Evolutionary conservation across 2,797 vertebrate genomes (phyloP).

Genomic region (Lates japonicus): DNA sequence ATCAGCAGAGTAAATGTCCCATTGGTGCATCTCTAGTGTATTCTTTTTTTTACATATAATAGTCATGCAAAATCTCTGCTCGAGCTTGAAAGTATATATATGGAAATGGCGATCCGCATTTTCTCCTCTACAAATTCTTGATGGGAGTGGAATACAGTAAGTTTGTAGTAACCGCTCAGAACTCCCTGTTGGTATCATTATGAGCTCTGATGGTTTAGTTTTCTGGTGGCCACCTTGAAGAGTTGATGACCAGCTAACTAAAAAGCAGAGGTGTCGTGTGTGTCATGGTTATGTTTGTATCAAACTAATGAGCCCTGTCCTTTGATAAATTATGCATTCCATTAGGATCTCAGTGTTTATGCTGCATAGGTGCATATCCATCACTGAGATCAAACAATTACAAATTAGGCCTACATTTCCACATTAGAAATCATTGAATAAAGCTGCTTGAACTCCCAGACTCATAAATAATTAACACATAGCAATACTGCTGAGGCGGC

Average conservation of each 20-base stretch:
- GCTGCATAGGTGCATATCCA: slow-evolving; percentile 29
- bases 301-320: neutral
- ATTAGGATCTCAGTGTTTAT: slow-evolving; percentile 27
- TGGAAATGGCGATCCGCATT: neutral
- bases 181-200: neutral
- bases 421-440: slow-evolving; percentile 53
- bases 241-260: neutral
- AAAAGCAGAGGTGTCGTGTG: slow-evolving; percentile 1
- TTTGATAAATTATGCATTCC: slow-evolving; percentile 17
- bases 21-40: no score
- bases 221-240: slow-evolving; percentile 13
- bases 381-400: slow-evolving; percentile 44
- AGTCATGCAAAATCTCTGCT: neutral
- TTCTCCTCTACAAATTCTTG: neutral
- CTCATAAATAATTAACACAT: slow-evolving; percentile 60
- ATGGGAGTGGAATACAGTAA: neutral
- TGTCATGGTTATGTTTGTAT: slow-evolving; percentile 3
- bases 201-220: neutral
- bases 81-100: neutral
- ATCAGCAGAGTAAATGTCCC: no score
- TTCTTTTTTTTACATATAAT: no score
- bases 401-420: slow-evolving; percentile 46
- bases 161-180: neutral
- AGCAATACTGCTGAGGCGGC: slow-evolving; percentile 41
- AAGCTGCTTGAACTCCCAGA: slow-evolving; percentile 33